Percentiles rank a stretch among this genome's conserved stretches.
These are phyloP conservation scores for Campopleginae sp. DNA, from an alignment of 2,888 invertebrate genomes.

Conservation along the genomic window DNA sequence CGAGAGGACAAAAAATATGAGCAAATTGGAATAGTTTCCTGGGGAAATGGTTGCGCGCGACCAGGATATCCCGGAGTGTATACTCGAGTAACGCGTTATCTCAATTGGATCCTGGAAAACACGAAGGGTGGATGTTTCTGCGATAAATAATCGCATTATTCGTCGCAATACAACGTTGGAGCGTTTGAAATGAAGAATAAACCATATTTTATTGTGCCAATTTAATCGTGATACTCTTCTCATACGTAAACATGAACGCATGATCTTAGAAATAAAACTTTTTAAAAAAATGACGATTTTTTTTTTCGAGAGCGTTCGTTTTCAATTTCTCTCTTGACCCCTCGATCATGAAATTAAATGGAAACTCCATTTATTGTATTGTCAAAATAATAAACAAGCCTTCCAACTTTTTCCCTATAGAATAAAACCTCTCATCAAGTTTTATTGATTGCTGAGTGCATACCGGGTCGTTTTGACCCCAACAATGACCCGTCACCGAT, in stretches of 20 bases:
- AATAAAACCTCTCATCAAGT: conserved; percentile 39
- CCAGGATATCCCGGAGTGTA: conserved; percentile 94
- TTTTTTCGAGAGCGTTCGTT: background rate
- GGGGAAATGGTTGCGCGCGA: conserved; percentile 95
- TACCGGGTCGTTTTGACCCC: too few species aligned
- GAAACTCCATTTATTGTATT: conserved; percentile 55
- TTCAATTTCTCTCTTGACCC: background rate
- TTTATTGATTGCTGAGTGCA: background rate
- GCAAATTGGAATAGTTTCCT: conserved; percentile 93
- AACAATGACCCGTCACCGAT: too few species aligned
- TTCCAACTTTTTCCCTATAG: conserved; percentile 3
- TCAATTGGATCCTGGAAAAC: conserved; percentile 92
- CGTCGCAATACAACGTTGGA: conserved; percentile 11
- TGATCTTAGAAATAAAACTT: conserved; percentile 23
- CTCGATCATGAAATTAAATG: conserved; percentile 23
- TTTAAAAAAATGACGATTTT: background rate
- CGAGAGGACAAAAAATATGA: conserved; percentile 91
- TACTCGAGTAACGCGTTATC: conserved; percentile 92
- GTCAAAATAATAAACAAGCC: conserved; percentile 2
- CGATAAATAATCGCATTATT: conserved; percentile 84
- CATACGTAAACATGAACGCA: conserved; percentile 20
- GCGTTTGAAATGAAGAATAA: conserved; percentile 32
- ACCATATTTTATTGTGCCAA: conserved; percentile 48
- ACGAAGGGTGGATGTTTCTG: conserved; percentile 94
- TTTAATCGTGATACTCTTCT: conserved; percentile 56